A percentile compares a stretch with the other conserved stretches of the same genome.
phyloP scores from a whole-genome alignment of 2,888 invertebrate genomes.

The Uropetala carovei region DNA sequence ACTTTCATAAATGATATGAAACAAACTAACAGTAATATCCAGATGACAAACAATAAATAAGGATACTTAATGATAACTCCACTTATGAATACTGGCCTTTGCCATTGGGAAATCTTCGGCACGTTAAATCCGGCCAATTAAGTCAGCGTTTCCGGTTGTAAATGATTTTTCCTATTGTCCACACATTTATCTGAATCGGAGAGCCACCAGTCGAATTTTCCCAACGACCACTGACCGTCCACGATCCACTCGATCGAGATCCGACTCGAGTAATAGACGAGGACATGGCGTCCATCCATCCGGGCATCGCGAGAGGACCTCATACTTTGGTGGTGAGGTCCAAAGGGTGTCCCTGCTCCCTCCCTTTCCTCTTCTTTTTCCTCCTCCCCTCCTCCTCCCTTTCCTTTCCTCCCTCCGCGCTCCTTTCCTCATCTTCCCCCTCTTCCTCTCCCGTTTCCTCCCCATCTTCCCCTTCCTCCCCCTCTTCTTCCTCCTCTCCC shows the following conservation, averaged over 20 bases:
- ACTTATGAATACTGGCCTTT: not conserved
- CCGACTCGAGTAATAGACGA: not conserved
- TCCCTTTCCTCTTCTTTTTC: not conserved
- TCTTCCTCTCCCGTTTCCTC: not conserved
- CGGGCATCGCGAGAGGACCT: no score
- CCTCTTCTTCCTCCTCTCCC: not conserved
- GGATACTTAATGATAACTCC: not conserved
- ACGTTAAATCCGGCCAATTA: not conserved
- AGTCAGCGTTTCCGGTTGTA: no score
- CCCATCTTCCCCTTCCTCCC: not conserved
- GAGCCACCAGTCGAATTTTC: no score
- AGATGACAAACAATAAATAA: not conserved
- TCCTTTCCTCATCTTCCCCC: not conserved
- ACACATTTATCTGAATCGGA: no score
- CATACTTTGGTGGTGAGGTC: constrained; percentile 40
- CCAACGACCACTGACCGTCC: no score
- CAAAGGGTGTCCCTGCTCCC: constrained; percentile 38
- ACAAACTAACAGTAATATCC: not conserved
- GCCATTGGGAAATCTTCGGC: not conserved
- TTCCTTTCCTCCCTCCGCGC: not conserved
- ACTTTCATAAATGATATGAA: not conserved
- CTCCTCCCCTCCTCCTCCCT: not conserved
- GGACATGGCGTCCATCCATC: no score
- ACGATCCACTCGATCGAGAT: not conserved
- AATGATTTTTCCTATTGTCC: no score